A percentile compares a stretch with the other conserved stretches of the same genome.
phyloP scores from a whole-genome alignment of 2,797 vertebrate species.

The Spizella passerina region DNA sequence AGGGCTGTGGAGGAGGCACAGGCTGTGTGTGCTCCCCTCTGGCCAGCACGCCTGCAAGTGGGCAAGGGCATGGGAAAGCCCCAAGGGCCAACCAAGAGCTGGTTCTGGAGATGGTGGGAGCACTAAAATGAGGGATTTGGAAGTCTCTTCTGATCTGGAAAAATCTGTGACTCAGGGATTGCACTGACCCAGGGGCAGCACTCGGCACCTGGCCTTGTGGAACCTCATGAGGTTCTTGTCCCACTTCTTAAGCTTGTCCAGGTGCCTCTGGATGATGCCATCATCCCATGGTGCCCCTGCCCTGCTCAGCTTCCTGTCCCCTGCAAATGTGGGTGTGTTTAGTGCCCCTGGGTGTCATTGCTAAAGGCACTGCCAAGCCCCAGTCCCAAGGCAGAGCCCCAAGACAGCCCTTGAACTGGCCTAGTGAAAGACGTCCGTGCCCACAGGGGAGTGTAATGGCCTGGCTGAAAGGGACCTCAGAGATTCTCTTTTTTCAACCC shows the following conservation, averaged over 20 bases:
- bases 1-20: not conserved
- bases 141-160: not conserved
- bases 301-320: fast-evolving
- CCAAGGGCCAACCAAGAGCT: not conserved
- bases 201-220: not conserved
- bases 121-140: not conserved
- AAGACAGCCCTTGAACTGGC: fast-evolving
- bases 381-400: not conserved
- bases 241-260: not conserved
- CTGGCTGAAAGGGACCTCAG: not conserved
- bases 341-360: not conserved
- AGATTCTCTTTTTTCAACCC: not conserved
- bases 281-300: fast-evolving
- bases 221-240: not conserved
- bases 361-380: not conserved
- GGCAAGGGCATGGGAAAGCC: not conserved
- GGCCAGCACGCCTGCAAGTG: not conserved
- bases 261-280: not conserved
- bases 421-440: not conserved
- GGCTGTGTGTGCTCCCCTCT: not conserved
- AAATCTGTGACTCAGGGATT: not conserved
- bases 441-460: not conserved
- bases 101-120: not conserved
- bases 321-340: fast-evolving
- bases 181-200: not conserved